Base-by-base conservation (phyloP, 2,888 invertebrate genomes). In the Lasioglossum lativentre region DNA sequence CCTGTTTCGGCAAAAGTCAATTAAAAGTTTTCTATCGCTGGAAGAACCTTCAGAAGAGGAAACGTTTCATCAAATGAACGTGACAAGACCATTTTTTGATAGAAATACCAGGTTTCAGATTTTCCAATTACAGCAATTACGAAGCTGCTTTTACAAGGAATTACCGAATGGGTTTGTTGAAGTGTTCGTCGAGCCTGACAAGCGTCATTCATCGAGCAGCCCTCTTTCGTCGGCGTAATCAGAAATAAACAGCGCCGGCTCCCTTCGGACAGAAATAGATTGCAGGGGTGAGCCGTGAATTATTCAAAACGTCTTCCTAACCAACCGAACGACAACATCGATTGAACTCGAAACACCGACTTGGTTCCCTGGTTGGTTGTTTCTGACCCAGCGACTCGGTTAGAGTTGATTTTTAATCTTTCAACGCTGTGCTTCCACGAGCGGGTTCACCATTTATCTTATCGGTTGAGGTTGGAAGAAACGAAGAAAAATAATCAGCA, bases 291-390 rank as follows among this genome's bases (percentile, higher is more conserved):
- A 45, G 42, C 80, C 30, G 77, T 81, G 82, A 90, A 85, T 90
- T 90, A 90, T 90, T 90, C 84, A 86, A 88, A 90, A 88, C 80
- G 79, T 82, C 89, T 75, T 78, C 47, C 66, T 70, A 81, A 82
- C 81, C 74, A 78, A 52, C 59, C 73, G 80, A 75, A 78, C 75
- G 73, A 83, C 80, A 73, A 74, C 83, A 83, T 86, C 83, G 82
- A 86, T 89, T 89, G 83, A 88, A 88, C 88, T 90, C 83, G 68
- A 75, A 78, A 78, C 78, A 74, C 52, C 68, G 52, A 70, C 75
- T 66, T 56, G 47, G 66, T 63, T 59, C 12, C 30, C 76, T 34
- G 19, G 63, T 34, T 56, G 63, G 78, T 80, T 45, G 45, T 75
- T 71, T 82, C 80, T 87, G 87, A 83, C 75, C 68, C 83, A 16